Conservation (phyloP, 2,888 invertebrate genomes). For the Seira musarum region DNA sequence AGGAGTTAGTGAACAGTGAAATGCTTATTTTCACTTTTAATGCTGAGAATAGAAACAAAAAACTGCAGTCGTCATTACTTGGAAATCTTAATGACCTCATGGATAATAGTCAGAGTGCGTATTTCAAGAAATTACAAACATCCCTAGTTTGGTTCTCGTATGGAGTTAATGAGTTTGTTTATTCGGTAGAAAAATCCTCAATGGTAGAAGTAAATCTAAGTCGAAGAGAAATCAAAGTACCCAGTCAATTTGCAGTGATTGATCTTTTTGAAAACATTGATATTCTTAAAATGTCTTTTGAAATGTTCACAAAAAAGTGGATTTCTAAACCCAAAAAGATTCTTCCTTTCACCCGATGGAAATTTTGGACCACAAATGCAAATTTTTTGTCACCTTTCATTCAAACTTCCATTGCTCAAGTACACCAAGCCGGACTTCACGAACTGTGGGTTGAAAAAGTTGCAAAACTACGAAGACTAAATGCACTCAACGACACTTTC, state of each 20-base stretch:
- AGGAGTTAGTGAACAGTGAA: not conserved
- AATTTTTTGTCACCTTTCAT: not conserved
- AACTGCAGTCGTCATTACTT: not conserved
- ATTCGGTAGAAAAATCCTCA: not conserved
- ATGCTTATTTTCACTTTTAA: not conserved
- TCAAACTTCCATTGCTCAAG: not conserved
- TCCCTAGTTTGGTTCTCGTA: not conserved
- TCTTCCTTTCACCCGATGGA: not conserved
- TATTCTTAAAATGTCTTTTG: not conserved
- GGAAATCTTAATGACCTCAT: not conserved
- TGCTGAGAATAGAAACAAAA: not conserved
- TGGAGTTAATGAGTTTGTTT: not conserved
- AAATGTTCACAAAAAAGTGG: slow-evolving; percentile 15
- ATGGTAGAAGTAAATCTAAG: not conserved
- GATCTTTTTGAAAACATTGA: not conserved
- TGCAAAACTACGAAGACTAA: too few relatives aligned
- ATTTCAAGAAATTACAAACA: not conserved
- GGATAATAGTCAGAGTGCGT: not conserved
- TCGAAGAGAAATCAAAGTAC: not conserved
- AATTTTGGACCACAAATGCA: not conserved
- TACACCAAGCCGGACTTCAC: too few relatives aligned
- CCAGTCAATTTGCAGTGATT: not conserved
- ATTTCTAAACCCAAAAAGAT: not conserved
- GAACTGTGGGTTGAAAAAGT: too few relatives aligned
- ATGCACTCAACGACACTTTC: too few relatives aligned